Conservation (phyloP, 2,888 invertebrate species). For the Hetaerina titia region DNA sequence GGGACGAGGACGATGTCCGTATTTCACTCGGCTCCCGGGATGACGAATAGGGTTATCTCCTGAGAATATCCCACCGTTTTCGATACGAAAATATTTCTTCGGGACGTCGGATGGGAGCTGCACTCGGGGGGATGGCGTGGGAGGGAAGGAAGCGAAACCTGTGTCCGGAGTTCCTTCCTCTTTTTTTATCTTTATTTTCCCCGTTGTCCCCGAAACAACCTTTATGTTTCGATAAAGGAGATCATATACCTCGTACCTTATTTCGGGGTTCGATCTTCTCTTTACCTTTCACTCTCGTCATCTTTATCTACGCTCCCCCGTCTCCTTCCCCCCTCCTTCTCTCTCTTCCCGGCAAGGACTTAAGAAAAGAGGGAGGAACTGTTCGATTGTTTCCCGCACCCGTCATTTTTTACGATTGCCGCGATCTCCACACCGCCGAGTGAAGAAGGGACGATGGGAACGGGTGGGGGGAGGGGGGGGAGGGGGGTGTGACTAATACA, state of each 20-base stretch:
- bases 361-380: background rate
- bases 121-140: background rate
- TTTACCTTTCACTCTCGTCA: conserved; percentile 11
- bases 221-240: conserved; percentile 28
- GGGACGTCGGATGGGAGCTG: background rate
- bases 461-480: background rate
- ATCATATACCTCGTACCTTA: conserved; percentile 52
- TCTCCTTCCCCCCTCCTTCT: background rate
- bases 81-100: conserved; percentile 59
- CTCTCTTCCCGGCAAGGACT: background rate
- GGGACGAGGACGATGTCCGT: background rate
- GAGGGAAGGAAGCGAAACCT: background rate
- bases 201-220: background rate
- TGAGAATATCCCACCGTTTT: conserved; percentile 53
- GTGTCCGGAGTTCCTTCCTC: background rate
- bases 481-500: background rate
- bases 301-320: background rate
- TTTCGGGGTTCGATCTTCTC: conserved; percentile 1
- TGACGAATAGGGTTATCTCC: conserved; percentile 55
- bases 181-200: background rate
- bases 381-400: conserved; percentile 53
- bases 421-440: background rate
- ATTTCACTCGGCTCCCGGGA: conserved; percentile 4
- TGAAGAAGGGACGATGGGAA: background rate
- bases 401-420: conserved; percentile 41